Conservation (phyloP, 2,888 invertebrate species). For the Phymatocera aterrima region DNA sequence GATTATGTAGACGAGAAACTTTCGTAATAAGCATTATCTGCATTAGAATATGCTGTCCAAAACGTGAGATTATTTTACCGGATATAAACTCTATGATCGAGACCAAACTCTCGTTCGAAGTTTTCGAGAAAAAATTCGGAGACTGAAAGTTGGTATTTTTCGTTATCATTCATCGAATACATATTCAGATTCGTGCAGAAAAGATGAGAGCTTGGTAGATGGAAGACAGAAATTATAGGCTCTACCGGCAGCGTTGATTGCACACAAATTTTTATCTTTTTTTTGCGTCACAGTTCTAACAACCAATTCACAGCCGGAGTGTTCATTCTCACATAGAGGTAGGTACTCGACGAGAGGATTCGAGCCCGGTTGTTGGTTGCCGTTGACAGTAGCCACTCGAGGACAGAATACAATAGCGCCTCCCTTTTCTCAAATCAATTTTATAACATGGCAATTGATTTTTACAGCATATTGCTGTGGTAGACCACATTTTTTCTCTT, state of each 20-base stretch:
- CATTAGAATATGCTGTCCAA: not conserved
- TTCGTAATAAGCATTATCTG: not conserved
- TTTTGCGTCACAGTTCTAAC: conserved; percentile 10
- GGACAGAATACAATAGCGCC: conserved; percentile 20
- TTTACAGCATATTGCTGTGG: not conserved
- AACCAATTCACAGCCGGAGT: conserved; percentile 17
- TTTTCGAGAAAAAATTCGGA: too few species aligned
- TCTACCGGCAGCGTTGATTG: not conserved
- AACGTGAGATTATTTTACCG: not conserved
- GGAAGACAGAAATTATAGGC: not conserved
- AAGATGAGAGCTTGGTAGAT: not conserved
- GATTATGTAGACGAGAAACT: not conserved
- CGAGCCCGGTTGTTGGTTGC: conserved; percentile 21
- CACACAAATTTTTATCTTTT: not conserved
- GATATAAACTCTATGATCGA: too few species aligned
- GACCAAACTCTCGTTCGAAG: too few species aligned
- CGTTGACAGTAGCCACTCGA: conserved; percentile 17
- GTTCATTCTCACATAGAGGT: not conserved
- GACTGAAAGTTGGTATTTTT: too few species aligned
- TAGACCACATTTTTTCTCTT: not conserved
- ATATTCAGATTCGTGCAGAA: too few species aligned
- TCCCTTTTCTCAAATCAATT: conserved; percentile 8
- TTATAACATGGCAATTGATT: not conserved
- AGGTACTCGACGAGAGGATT: conserved; percentile 1
- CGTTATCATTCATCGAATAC: too few species aligned